Conservation (phyloP, 2,888 invertebrate genomes). For the Furcula furcula region DNA sequence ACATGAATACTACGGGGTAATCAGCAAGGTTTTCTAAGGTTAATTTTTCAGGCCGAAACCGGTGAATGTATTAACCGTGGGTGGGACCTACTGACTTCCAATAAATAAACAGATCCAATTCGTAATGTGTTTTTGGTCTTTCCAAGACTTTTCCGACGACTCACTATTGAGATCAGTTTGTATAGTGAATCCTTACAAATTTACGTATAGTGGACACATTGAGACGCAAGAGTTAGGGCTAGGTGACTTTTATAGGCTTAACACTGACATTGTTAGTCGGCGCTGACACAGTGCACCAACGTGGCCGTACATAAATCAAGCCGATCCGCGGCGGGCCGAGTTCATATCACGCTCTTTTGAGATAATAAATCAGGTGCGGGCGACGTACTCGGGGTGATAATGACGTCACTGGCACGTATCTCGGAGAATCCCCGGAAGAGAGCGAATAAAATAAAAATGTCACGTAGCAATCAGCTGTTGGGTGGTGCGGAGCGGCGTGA, state of each 20-base stretch:
- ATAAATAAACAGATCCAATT: no score
- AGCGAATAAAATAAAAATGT: constrained; percentile 81
- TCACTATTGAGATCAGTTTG: no score
- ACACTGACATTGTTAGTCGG: constrained; percentile 51
- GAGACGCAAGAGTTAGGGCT: constrained; percentile 33
- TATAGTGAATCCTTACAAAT: constrained; percentile 1
- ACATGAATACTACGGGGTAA: no score
- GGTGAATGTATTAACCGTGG: no score
- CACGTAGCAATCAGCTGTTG: constrained; percentile 82
- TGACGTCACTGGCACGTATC: constrained; percentile 80
- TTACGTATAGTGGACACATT: no score
- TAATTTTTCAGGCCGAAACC: no score
- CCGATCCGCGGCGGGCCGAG: constrained; percentile 48
- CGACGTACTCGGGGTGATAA: constrained; percentile 65
- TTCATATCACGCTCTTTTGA: constrained; percentile 52
- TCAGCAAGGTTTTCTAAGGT: no score
- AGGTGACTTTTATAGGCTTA: constrained; percentile 37
- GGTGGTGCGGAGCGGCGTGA: constrained; percentile 49
- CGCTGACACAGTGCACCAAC: constrained; percentile 33
- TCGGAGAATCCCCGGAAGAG: constrained; percentile 80
- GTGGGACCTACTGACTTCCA: no score
- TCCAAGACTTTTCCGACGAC: no score
- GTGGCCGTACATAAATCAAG: constrained; percentile 56
- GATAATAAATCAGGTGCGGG: constrained; percentile 73
- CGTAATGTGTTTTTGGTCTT: no score